Percentiles rank a stretch among this genome's conserved stretches.
These are phyloP conservation scores for Macrobrachium nipponense DNA, from an alignment of 1,140 invertebrate species.

Conservation along the genomic window DNA sequence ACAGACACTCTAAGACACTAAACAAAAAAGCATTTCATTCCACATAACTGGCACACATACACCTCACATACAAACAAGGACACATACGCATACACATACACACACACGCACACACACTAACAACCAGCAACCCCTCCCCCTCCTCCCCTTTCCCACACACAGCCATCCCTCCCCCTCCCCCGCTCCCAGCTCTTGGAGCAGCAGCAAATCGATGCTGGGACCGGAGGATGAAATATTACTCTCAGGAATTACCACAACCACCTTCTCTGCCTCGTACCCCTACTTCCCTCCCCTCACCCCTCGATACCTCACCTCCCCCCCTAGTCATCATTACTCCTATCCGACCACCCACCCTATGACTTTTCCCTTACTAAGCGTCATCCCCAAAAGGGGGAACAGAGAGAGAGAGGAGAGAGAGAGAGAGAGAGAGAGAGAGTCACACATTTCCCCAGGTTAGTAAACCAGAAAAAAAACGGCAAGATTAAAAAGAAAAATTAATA, in stretches of 20 bases:
- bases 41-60: no score
- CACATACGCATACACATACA: background rate
- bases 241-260: background rate
- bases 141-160: background rate
- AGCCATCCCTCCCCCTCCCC: no score
- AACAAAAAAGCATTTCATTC: no score
- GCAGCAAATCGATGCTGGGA: slow-evolving; percentile 1
- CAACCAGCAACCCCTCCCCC: background rate
- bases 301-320: background rate
- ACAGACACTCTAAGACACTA: no score
- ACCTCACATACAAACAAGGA: no score
- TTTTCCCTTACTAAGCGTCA: background rate
- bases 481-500: no score
- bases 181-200: background rate
- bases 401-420: slow-evolving; percentile 24
- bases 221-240: background rate
- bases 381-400: background rate
- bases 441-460: background rate
- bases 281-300: background rate
- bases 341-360: background rate
- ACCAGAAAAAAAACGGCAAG: no score
- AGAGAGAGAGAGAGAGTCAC: background rate
- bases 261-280: slow-evolving; percentile 8
- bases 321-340: background rate
- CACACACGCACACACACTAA: slow-evolving; percentile 21